Conservation (phyloP, 2,797 vertebrate genomes). For the Uromys caudimaculatus region DNA sequence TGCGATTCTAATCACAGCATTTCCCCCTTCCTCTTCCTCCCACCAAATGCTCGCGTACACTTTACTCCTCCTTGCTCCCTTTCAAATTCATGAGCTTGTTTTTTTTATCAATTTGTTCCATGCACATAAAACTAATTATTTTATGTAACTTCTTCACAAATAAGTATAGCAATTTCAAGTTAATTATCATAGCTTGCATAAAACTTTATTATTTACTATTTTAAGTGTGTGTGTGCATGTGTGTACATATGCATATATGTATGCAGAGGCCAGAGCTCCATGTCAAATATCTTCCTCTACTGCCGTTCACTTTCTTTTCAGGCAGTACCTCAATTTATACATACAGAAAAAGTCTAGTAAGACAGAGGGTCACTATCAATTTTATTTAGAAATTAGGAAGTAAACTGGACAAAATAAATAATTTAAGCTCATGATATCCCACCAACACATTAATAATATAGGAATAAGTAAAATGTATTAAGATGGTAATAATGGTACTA, state of each 20-base stretch:
- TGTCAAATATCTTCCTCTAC: background rate
- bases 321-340: background rate
- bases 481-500: background rate
- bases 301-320: background rate
- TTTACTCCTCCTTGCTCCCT: background rate
- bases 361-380: background rate
- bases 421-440: background rate
- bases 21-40: background rate
- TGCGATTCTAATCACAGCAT: background rate
- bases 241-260: background rate
- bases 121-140: background rate
- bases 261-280: no score
- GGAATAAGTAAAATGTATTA: background rate
- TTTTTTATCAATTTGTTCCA: background rate
- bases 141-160: conserved; percentile 8
- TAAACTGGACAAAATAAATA: background rate
- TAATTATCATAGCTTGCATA: background rate
- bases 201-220: background rate
- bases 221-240: background rate
- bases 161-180: background rate
- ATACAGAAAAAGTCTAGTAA: background rate
- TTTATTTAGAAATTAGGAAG: conserved; percentile 11
- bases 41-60: background rate
- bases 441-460: background rate
- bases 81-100: background rate